Percentiles rank a stretch among this genome's conserved stretches.
phyloP scores from a whole-genome alignment of 30 jellyfish, hydroid and myxozoan genomes.

The Aurelia sp. region DNA sequence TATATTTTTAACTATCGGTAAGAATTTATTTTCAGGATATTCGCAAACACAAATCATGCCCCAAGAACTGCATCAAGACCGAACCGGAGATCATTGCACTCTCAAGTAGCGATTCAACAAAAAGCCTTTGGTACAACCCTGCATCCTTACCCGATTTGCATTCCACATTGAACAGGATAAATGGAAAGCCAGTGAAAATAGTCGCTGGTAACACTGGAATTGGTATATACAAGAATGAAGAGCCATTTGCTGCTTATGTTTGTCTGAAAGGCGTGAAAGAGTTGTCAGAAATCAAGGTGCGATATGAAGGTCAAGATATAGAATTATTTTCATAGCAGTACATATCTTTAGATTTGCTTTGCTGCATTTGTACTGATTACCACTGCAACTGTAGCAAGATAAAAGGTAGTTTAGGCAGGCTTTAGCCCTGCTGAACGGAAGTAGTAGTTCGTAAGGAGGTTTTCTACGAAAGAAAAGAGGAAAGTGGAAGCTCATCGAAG shows the following conservation, averaged over 20 bases:
- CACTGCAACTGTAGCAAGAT: too few species aligned
- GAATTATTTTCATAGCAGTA: too few species aligned
- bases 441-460: too few species aligned
- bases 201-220: constrained; percentile 50
- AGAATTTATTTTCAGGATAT: constrained; percentile 9
- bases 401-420: too few species aligned
- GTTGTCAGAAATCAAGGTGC: constrained; percentile 41
- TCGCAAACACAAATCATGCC: constrained; percentile 23
- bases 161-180: neutral
- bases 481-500: too few species aligned
- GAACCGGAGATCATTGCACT: constrained; percentile 1
- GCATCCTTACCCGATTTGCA: constrained; percentile 11
- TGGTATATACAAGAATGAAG: constrained; percentile 40
- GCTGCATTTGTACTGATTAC: too few species aligned
- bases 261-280: constrained; percentile 37
- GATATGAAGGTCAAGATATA: too few species aligned
- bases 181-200: neutral
- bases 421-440: too few species aligned
- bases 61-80: constrained; percentile 30
- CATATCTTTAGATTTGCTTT: too few species aligned
- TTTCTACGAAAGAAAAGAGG: too few species aligned
- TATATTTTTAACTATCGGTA: too few species aligned
- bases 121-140: constrained; percentile 44
- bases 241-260: constrained; percentile 28
- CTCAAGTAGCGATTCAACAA: neutral